Percentiles rank a stretch among this genome's conserved stretches.
phyloP scores from a whole-genome alignment of 2,113 vertebrate genomes.

The Rhynchomys soricoides region DNA sequence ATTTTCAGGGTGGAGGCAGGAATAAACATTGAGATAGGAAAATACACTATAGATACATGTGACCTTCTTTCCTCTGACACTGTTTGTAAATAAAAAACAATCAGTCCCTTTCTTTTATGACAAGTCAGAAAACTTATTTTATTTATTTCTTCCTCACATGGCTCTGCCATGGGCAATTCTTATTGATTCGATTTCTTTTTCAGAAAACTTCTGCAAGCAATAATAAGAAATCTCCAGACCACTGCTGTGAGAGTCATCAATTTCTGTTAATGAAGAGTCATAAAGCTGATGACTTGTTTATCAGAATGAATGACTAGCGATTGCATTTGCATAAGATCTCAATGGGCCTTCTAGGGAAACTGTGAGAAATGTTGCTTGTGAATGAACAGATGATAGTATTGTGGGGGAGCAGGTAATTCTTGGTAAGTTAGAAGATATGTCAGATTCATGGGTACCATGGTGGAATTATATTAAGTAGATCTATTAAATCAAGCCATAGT shows the following conservation, averaged over 20 bases:
- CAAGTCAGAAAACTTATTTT: neutral
- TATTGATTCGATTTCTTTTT: neutral
- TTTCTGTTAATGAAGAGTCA: neutral
- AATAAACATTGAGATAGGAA: neutral
- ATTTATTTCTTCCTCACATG: neutral
- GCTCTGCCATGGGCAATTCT: slow-evolving; percentile 20
- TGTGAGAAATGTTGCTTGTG: neutral
- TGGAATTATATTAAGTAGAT: neutral
- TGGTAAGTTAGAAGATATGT: neutral
- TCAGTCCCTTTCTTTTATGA: neutral
- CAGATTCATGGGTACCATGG: neutral
- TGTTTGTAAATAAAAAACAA: neutral
- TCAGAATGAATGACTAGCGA: neutral
- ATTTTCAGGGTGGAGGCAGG: neutral
- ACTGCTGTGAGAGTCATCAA: slow-evolving; percentile 7
- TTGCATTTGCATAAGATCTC: neutral
- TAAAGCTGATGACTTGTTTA: slow-evolving; percentile 31
- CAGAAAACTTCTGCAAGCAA: neutral
- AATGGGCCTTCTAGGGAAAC: neutral
- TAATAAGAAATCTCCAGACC: neutral
- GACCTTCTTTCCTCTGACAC: neutral
- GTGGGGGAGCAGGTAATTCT: neutral
- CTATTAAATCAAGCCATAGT: too few species aligned
- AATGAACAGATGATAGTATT: neutral
- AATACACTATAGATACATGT: neutral